phyloP scores from a whole-genome alignment of 2,113 vertebrate species.

The Onychorhynchus coronatus region DNA sequence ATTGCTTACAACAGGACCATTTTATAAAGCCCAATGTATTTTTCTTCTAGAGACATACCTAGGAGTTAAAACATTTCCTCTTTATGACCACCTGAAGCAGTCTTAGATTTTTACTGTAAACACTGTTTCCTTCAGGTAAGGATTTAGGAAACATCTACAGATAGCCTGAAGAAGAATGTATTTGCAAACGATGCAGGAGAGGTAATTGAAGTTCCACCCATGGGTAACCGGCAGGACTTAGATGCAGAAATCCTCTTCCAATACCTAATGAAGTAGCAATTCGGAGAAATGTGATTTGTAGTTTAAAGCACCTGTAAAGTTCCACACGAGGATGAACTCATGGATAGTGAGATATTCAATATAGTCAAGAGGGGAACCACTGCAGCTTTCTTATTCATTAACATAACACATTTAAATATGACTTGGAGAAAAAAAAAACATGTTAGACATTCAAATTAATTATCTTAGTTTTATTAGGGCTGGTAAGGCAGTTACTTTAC shows the following conservation, averaged over 20 bases:
- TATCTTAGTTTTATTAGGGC: neutral
- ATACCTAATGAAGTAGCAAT: neutral
- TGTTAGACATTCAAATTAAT: neutral
- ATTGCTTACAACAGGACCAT: neutral
- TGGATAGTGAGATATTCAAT: rapidly evolving
- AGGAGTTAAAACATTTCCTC: neutral
- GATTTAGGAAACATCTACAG: neutral
- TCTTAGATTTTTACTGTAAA: neutral
- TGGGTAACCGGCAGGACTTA: neutral
- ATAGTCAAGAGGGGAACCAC: neutral
- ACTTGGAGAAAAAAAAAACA: neutral
- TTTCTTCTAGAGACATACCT: neutral
- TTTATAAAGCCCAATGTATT: neutral
- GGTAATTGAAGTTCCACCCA: neutral
- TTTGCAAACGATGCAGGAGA: neutral
- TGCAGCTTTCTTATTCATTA: neutral
- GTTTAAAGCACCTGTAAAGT: neutral
- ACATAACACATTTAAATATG: neutral
- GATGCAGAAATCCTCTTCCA: neutral
- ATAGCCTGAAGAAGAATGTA: neutral
- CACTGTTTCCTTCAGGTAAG: neutral
- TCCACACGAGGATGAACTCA: neutral
- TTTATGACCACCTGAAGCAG: neutral
- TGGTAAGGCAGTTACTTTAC: neutral
- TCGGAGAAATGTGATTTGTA: neutral